phyloP scores from a whole-genome alignment of 2,888 invertebrate genomes.

The Dryocosmus kuriphilus region DNA sequence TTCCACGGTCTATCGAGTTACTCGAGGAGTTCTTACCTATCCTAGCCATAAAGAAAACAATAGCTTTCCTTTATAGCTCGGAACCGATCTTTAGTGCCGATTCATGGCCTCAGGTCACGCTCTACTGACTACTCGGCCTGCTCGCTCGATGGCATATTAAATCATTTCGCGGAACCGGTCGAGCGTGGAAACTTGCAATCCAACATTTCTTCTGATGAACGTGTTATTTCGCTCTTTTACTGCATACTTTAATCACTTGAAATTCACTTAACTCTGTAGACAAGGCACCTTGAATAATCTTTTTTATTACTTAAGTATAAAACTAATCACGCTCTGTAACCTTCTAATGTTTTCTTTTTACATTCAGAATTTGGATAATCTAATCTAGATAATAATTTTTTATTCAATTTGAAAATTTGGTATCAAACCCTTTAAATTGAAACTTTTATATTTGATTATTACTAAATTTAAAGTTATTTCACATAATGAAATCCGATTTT shows the following conservation, averaged over 20 bases:
- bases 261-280: too few relatives aligned
- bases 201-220: neutral
- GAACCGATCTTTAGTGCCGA: slow-evolving; percentile 68
- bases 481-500: too few relatives aligned
- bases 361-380: too few relatives aligned
- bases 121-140: slow-evolving; percentile 64
- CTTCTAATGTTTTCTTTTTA: too few relatives aligned
- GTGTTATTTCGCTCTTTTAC: neutral
- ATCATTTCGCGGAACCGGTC: slow-evolving; percentile 75
- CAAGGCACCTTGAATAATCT: too few relatives aligned
- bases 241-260: neutral
- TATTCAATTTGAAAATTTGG: too few relatives aligned
- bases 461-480: too few relatives aligned
- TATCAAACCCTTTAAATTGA: too few relatives aligned
- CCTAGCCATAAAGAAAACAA: slow-evolving; percentile 67
- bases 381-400: too few relatives aligned
- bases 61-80: slow-evolving; percentile 59
- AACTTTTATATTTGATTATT: too few relatives aligned
- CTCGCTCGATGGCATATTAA: slow-evolving; percentile 74
- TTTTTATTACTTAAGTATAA: too few relatives aligned
- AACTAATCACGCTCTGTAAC: too few relatives aligned
- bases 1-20: slow-evolving; percentile 69
- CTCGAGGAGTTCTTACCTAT: slow-evolving; percentile 55
- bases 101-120: slow-evolving; percentile 73
- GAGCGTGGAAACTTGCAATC: neutral